Percentiles rank a stretch among this genome's conserved stretches.
Conservation (phyloP, 2,113 vertebrate species). For the Catharus bicknelli region DNA sequence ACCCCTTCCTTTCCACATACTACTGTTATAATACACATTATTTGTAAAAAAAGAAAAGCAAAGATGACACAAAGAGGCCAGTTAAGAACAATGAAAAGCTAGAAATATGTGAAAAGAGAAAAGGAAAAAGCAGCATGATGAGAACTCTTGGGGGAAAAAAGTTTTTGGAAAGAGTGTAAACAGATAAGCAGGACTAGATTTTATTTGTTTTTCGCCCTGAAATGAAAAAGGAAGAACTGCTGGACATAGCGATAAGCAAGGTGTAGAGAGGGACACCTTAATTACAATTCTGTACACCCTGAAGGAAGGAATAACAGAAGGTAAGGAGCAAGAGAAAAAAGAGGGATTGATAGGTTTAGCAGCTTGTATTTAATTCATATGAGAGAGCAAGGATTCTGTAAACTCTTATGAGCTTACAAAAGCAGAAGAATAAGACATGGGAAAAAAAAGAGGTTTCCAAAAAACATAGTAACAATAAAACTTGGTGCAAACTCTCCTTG, state of each 20-base stretch:
- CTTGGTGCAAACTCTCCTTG: too few species aligned
- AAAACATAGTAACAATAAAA: not conserved
- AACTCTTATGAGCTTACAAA: not conserved
- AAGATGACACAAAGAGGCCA: not conserved
- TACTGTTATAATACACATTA: not conserved
- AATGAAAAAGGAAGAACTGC: not conserved
- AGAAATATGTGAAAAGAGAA: not conserved
- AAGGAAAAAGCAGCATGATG: not conserved
- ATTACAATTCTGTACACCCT: not conserved
- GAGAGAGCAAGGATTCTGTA: not conserved
- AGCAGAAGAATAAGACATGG: too few species aligned
- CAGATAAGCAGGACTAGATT: not conserved
- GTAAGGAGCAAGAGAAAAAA: not conserved
- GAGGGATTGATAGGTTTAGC: not conserved
- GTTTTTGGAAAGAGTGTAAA: not conserved
- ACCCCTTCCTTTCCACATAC: not conserved
- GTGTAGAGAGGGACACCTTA: not conserved
- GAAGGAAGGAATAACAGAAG: not conserved
- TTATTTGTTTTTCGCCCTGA: too few species aligned
- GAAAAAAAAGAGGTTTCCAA: too few species aligned
- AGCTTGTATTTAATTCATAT: not conserved
- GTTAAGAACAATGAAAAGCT: not conserved
- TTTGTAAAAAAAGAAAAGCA: not conserved
- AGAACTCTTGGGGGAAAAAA: not conserved
- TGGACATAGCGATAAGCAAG: not conserved